Conservation (phyloP, 2,113 vertebrate genomes). For the Gasterosteus nipponicus region DNA sequence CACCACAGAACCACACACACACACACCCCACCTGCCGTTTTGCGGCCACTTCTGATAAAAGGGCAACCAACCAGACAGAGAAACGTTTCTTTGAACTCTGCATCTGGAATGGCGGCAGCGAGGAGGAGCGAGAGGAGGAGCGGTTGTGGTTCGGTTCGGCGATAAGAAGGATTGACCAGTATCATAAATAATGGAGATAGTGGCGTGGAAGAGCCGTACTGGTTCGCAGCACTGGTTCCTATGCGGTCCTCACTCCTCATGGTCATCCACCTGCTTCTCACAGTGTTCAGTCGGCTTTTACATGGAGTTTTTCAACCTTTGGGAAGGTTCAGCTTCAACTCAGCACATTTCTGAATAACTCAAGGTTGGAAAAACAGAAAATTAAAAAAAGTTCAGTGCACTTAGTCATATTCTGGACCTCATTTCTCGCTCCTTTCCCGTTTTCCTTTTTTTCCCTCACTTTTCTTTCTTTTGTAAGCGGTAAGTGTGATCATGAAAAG, state of each 20-base stretch:
- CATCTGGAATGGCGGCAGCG: constrained; percentile 28
- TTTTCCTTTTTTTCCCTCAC: neutral
- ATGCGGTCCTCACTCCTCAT: constrained; percentile 24
- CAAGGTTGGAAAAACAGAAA: constrained; percentile 61
- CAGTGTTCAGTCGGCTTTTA: constrained; percentile 36
- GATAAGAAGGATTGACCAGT: constrained; percentile 28
- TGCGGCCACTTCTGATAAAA: constrained; percentile 50
- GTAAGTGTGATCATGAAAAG: constrained; percentile 75
- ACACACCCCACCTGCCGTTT: constrained; percentile 15
- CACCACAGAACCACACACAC: constrained; percentile 32
- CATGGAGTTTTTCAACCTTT: constrained; percentile 45
- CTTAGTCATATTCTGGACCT: constrained; percentile 72
- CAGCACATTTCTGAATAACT: constrained; percentile 69
- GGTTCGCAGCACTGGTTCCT: constrained; percentile 9
- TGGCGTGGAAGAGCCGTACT: constrained; percentile 41
- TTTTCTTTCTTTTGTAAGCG: constrained; percentile 57
- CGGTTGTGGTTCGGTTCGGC: neutral
- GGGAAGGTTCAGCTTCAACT: constrained; percentile 55
- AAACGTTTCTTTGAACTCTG: constrained; percentile 38
- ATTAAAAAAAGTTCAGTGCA: constrained; percentile 61
- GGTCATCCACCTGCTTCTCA: constrained; percentile 36
- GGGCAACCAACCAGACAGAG: constrained; percentile 28
- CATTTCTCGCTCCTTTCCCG: constrained; percentile 44
- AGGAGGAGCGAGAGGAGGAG: constrained; percentile 12
- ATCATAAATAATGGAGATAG: constrained; percentile 58